These are phyloP conservation scores for Xiphydria camelus DNA, from an alignment of 2,888 invertebrate species.

Conservation along the genomic window DNA sequence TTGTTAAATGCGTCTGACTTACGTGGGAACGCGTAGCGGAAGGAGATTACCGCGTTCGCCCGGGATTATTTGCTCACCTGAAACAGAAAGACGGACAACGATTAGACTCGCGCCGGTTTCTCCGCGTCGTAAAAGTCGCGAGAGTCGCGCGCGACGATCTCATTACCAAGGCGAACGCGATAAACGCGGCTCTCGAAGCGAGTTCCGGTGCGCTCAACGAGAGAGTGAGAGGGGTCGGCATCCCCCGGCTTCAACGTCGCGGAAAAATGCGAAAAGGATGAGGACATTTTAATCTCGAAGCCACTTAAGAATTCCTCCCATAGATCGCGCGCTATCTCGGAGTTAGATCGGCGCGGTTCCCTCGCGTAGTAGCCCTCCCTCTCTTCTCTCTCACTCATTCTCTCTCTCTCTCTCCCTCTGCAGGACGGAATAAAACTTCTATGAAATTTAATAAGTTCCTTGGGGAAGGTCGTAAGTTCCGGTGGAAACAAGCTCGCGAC, in stretches of 20 bases:
- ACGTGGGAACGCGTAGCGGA: too few species aligned
- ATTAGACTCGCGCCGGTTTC: conserved; percentile 10
- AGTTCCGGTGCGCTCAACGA: neutral
- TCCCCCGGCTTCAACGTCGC: conserved; percentile 15
- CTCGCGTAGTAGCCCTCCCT: too few species aligned
- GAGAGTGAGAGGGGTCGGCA: conserved; percentile 15
- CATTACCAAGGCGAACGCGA: too few species aligned
- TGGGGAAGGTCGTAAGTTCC: conserved; percentile 42
- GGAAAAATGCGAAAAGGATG: conserved; percentile 36
- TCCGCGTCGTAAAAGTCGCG: too few species aligned
- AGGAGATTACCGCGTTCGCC: too few species aligned
- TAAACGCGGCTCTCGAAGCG: too few species aligned
- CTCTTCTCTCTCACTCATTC: too few species aligned
- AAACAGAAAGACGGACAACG: conserved; percentile 22
- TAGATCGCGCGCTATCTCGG: conserved; percentile 48
- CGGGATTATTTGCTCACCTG: conserved; percentile 37
- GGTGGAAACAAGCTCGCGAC: conserved; percentile 34
- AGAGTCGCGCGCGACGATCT: too few species aligned
- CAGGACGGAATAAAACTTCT: conserved; percentile 50
- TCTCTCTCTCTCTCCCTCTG: too few species aligned
- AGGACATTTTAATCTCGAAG: conserved; percentile 52
- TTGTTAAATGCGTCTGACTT: too few species aligned
- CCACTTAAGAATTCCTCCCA: conserved; percentile 52
- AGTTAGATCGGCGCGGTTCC: too few species aligned
- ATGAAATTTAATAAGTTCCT: conserved; percentile 56